Percentiles rank a stretch among this genome's conserved stretches.
Conservation (phyloP, 2,888 invertebrate genomes). For the Noctua pronuba region DNA sequence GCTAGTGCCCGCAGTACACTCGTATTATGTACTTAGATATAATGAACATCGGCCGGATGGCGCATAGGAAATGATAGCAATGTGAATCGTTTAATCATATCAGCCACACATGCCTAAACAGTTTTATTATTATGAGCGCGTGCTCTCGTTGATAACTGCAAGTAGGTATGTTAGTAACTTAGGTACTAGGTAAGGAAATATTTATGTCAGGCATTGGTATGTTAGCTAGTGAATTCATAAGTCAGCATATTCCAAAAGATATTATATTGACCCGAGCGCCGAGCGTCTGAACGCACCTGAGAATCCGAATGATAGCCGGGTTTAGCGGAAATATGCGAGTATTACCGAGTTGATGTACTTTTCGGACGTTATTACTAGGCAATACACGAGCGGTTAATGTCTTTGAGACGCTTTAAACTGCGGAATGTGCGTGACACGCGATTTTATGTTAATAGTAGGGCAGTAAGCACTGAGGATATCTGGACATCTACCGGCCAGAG, state of each 20-base stretch:
- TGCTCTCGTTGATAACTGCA: conserved; percentile 23
- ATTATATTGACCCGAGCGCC: conserved; percentile 24
- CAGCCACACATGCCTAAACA: conserved; percentile 54
- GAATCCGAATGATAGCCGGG: conserved; percentile 55
- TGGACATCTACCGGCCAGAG: conserved; percentile 87
- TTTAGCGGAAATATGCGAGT: conserved; percentile 56
- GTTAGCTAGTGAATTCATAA: conserved; percentile 19
- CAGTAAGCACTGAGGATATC: conserved; percentile 82
- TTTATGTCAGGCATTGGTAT: background rate
- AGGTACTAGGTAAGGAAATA: conserved; percentile 24
- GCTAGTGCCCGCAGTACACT: conserved; percentile 39
- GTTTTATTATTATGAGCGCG: conserved; percentile 47
- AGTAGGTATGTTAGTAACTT: conserved; percentile 19
- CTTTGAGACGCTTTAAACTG: conserved; percentile 77
- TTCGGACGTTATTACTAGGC: conserved; percentile 70
- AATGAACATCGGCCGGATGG: conserved; percentile 66
- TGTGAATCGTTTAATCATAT: conserved; percentile 63
- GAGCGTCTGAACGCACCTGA: conserved; percentile 44
- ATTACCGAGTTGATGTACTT: conserved; percentile 59
- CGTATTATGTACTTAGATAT: conserved; percentile 56
- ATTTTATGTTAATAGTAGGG: conserved; percentile 84
- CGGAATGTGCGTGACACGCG: conserved; percentile 80
- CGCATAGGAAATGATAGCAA: conserved; percentile 65
- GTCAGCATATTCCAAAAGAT: conserved; percentile 41
- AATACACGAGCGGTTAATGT: conserved; percentile 74